Percentiles rank a stretch among this genome's conserved stretches.
These are phyloP conservation scores for Penaeus japonicus DNA, from an alignment of 1,140 invertebrate genomes.

Conservation along the genomic window DNA sequence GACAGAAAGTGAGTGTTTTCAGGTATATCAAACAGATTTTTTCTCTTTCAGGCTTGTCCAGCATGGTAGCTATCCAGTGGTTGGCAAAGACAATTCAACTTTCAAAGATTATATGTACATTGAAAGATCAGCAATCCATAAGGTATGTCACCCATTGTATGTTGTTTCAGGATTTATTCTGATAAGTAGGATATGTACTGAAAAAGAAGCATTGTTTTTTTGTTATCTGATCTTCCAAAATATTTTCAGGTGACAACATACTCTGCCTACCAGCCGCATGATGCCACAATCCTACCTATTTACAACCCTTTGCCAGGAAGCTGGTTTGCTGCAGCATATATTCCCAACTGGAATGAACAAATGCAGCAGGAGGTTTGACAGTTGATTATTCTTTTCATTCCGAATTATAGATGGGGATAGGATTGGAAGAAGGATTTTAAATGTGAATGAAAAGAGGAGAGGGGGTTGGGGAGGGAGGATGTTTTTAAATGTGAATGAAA, in stretches of 20 bases:
- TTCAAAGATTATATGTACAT: conserved; percentile 65
- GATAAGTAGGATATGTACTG: too few species aligned
- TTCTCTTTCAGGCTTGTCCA: conserved; percentile 67
- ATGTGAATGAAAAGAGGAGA: too few species aligned
- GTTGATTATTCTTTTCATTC: conserved; percentile 18
- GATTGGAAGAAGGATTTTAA: too few species aligned
- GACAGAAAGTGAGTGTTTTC: not conserved
- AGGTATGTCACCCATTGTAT: conserved; percentile 7
- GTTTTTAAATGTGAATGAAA: too few species aligned
- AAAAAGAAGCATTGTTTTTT: too few species aligned
- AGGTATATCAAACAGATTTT: not conserved
- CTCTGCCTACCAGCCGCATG: conserved; percentile 67
- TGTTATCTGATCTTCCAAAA: too few species aligned
- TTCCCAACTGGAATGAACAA: conserved; percentile 71
- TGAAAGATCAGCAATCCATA: conserved; percentile 32
- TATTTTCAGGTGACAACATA: conserved; percentile 64
- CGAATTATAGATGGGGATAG: not conserved
- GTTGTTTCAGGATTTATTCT: too few species aligned
- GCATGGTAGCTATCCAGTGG: conserved; percentile 78
- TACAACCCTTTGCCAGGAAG: conserved; percentile 75
- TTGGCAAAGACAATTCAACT: conserved; percentile 77
- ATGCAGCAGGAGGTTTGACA: conserved; percentile 67
- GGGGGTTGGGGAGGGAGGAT: too few species aligned
- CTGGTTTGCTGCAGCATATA: conserved; percentile 81
- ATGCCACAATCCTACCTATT: conserved; percentile 67